These are phyloP conservation scores for Melanotaenia parkinsoni DNA, from an alignment of 2,797 vertebrate genomes.

Conservation along the genomic window DNA sequence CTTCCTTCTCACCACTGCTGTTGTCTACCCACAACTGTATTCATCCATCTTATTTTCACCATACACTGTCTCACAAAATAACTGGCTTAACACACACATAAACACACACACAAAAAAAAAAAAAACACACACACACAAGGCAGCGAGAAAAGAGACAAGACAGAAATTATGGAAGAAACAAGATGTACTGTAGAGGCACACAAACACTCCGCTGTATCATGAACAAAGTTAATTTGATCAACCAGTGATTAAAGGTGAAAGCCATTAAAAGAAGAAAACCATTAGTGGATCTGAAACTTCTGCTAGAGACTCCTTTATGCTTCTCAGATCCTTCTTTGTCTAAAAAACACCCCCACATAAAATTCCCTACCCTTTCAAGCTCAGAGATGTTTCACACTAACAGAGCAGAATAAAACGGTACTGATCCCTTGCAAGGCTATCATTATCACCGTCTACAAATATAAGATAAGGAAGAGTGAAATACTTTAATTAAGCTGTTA, in stretches of 20 bases:
- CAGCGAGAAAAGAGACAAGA: not conserved
- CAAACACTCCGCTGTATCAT: too few relatives aligned
- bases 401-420: not conserved
- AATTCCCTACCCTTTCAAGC: not conserved
- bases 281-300: not conserved
- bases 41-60: constrained; percentile 66
- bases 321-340: not conserved
- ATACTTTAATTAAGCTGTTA: not conserved
- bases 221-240: constrained; percentile 3
- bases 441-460: not conserved
- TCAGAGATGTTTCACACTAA: not conserved
- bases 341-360: not conserved
- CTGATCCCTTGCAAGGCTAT: not conserved
- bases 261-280: not conserved
- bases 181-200: not conserved
- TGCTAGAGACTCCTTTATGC: not conserved
- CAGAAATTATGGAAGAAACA: constrained; percentile 18
- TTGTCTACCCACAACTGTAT: constrained; percentile 58
- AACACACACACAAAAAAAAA: not conserved
- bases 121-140: constrained; percentile 17
- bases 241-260: constrained; percentile 11
- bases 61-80: constrained; percentile 49
- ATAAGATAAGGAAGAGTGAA: not conserved
- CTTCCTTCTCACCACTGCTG: constrained; percentile 9
- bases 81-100: constrained; percentile 39